These are phyloP conservation scores for Chironomus tentans DNA, from an alignment of 2,888 invertebrate genomes.

Conservation along the genomic window DNA sequence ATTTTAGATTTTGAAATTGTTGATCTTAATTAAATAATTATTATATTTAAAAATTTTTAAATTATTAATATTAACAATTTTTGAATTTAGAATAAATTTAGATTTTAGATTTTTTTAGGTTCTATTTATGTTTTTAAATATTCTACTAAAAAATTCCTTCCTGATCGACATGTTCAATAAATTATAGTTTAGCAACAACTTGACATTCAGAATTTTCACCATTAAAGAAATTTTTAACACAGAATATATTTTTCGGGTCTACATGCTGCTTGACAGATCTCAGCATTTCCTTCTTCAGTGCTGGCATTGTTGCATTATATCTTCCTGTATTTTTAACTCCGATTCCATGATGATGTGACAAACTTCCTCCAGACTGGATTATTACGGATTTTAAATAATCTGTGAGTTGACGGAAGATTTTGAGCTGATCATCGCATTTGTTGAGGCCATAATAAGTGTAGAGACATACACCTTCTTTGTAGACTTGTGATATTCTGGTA, in stretches of 20 bases:
- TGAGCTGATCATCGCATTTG: neutral
- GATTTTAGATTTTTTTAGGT: too few species aligned
- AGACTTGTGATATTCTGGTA: conserved; percentile 80
- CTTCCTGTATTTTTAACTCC: conserved; percentile 45
- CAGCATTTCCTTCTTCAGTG: neutral
- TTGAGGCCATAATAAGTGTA: conserved; percentile 87
- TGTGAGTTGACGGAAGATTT: neutral
- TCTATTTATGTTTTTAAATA: too few species aligned
- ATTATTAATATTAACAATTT: too few species aligned
- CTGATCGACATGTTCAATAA: too few species aligned
- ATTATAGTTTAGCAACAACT: too few species aligned
- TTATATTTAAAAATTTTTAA: too few species aligned
- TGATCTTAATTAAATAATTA: too few species aligned
- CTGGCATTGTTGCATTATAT: neutral
- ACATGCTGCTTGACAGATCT: neutral
- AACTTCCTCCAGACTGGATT: conserved; percentile 48
- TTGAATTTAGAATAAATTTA: too few species aligned
- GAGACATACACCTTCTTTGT: conserved; percentile 94
- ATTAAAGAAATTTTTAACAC: neutral
- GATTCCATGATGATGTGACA: conserved; percentile 95
- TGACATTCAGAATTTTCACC: too few species aligned
- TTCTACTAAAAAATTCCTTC: too few species aligned
- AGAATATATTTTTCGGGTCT: neutral
- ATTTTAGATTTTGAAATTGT: too few species aligned
- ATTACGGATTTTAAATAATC: conserved; percentile 60